Base-by-base conservation (phyloP, 1,140 invertebrate species). In the Cotesia chilonis region DNA sequence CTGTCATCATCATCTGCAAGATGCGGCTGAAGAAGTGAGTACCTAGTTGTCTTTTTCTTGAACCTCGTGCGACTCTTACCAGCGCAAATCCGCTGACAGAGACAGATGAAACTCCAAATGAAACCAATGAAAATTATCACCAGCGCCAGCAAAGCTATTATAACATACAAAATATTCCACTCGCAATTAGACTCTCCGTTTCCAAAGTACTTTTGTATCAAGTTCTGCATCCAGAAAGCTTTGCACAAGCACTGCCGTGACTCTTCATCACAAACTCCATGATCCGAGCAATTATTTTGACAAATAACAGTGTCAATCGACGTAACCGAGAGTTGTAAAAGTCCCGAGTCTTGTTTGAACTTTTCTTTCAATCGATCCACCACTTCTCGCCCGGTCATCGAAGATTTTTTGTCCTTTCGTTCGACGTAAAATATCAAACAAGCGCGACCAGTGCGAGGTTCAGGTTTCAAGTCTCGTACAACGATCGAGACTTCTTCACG, bases 171-270 rank as follows among this genome's bases (percentile, higher is more conserved):
- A 73, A 96, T 92, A 76, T 94, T 96, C 95, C 95, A 96, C 85
- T 94, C 93, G 84, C 94, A 95, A 84, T 95, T 94, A 3, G 91
- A 90, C 77, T 94, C 91, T 41, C 89, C 89, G 78, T 90, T 89
- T 71, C 89, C 87, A 82, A 91, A 88, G 83, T 90, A 87, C 73
- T 89, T 88, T 74, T 90, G 86, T 81, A 94, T 87, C 64, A 92
- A 84, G 84, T 93, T 91, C 80, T 96, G 92, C 95, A 98, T 98
- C 96, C 96, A 98, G 88, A 98, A 98, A 37, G 95, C 93, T 86
- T 97, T 95, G 87, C 96, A 98, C 63, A 94, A 88, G 80, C 96
- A 98, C 65, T 91, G 89, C 79, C 95, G 90, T 7, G 93, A 93
- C 74, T 91, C 90, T 81, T 94, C 92, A 85, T 97, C 92, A 85